Evolutionary conservation across 2,797 vertebrate genomes (phyloP), one percentile per base, ranked within the genome.

Genomic region (Sarcophilus harrisii): DNA sequence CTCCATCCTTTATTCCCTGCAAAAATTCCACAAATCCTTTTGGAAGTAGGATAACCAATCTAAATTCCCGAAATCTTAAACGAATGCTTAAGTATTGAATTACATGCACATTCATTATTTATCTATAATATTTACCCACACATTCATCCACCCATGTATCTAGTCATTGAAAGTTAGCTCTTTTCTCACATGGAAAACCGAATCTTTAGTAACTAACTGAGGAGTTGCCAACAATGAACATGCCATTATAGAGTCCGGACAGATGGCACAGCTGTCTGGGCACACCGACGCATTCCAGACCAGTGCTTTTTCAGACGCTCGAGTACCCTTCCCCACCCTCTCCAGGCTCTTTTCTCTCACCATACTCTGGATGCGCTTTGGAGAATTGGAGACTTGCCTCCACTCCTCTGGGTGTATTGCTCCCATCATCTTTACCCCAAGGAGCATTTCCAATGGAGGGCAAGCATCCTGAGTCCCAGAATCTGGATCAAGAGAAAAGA

Each of bases 11-110:
- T 54, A 94, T 95, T 93, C 58, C 21, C 91, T 91, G 29, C 92
- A 92, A 95, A 94, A 59, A 58, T 54, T 55, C n/a, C 90, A 93
- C 30, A 73, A 73, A 91, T 94, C 92, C 57, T 94, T 95, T 92
- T 54, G 27, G 92, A 90, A 94, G 55, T 62, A 62, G 90, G 45
- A 24, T 57, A 57, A 57, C 18, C 66, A 73, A n/a, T 73, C 66
- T 16, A 24, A 81, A 81, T 81, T 10, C 18, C 66, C 11, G n/a
- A 45, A 81, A 81, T 81, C 66, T 81, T 38, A n/a, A 66, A 66
- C 1, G 66, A 90, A 96, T 58, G 90, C 60, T 90, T 55, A 92
- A 81, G 38, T 81, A 81, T 24, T 24, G 66, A 81, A 81, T 81
- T 38, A 38, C 18, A 38, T 81, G 66, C 24, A 45, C n/a, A 81